A percentile compares a stretch with the other conserved stretches of the same genome.
Evolutionary conservation across 2,797 vertebrate species (phyloP).

Genomic region (Myotis planiceps): DNA sequence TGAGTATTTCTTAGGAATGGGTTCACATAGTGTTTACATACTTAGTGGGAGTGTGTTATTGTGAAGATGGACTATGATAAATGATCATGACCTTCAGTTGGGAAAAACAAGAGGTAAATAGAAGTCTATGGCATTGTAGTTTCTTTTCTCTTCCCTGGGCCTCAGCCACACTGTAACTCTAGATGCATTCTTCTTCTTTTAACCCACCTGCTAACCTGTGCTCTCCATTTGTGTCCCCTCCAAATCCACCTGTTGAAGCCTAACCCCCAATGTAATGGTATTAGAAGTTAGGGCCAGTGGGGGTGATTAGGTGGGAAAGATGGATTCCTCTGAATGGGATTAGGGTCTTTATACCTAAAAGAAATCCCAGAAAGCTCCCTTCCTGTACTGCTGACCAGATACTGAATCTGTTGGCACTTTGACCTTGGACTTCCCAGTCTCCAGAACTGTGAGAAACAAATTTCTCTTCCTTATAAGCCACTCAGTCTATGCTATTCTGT

Average conservation of each 20-base stretch:
- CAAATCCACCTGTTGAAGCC: not conserved
- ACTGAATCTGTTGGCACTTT: not conserved
- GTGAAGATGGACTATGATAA: not conserved
- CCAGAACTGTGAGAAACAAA: not conserved
- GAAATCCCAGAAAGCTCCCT: not conserved
- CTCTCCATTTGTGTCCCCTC: not conserved
- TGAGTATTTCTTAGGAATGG: not conserved
- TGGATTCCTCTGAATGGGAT: not conserved
- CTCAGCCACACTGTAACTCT: not conserved
- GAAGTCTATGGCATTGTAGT: not conserved
- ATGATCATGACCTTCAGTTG: conserved; percentile 11
- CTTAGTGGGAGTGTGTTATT: not conserved
- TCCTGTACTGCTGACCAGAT: not conserved
- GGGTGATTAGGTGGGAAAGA: not conserved
- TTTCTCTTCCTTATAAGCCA: not conserved
- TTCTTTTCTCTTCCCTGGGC: not conserved
- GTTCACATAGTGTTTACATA: not conserved
- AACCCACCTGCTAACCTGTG: not conserved
- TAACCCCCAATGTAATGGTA: not conserved
- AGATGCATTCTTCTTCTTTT: not conserved
- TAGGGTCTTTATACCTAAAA: not conserved
- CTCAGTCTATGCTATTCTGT: not conserved
- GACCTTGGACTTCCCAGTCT: not conserved
- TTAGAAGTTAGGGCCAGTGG: not conserved
- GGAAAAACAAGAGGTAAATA: not conserved